These are phyloP conservation scores for Calycopis cecrops DNA, from an alignment of 1,140 invertebrate species.

Conservation along the genomic window DNA sequence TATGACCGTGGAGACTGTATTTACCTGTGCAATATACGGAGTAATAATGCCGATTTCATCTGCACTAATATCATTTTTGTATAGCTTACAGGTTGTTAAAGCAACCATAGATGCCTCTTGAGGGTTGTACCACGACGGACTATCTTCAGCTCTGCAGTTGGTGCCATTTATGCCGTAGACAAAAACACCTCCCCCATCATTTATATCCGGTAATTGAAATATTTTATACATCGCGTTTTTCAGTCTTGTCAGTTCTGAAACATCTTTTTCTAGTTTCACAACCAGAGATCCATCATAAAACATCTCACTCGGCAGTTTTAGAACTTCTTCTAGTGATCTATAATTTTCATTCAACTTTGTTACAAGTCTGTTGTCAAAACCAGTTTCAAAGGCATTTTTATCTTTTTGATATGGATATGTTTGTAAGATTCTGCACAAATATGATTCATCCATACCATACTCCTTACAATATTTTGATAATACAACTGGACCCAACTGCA, in stretches of 20 bases:
- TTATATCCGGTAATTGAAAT: slow-evolving; percentile 34
- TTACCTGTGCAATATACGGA: slow-evolving; percentile 93
- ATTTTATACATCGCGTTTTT: slow-evolving; percentile 58
- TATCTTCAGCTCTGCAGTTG: slow-evolving; percentile 83
- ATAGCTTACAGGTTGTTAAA: slow-evolving; percentile 77
- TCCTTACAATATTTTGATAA: slow-evolving; percentile 78
- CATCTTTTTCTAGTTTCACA: slow-evolving; percentile 68
- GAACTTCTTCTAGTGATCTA: slow-evolving; percentile 86
- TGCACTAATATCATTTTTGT: slow-evolving; percentile 77
- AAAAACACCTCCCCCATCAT: slow-evolving; percentile 79
- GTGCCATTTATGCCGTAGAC: slow-evolving; percentile 89
- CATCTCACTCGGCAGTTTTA: slow-evolving; percentile 83
- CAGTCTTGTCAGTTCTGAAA: slow-evolving; percentile 46
- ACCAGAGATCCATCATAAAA: slow-evolving; percentile 88
- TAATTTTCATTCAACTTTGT: slow-evolving; percentile 86
- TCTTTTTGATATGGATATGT: slow-evolving; percentile 81
- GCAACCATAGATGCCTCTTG: slow-evolving; percentile 86
- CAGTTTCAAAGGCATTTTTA: slow-evolving; percentile 55
- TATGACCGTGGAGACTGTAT: background rate
- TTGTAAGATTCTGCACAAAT: slow-evolving; percentile 81
- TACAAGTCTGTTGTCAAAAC: slow-evolving; percentile 81
- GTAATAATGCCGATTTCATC: slow-evolving; percentile 94
- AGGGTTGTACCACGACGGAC: slow-evolving; percentile 94
- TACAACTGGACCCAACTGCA: slow-evolving; percentile 92
- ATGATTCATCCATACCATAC: slow-evolving; percentile 82